A percentile compares a stretch with the other conserved stretches of the same genome.
Evolutionary conservation across 2,888 invertebrate species (phyloP).

Genomic region (Microplitis manilae): DNA sequence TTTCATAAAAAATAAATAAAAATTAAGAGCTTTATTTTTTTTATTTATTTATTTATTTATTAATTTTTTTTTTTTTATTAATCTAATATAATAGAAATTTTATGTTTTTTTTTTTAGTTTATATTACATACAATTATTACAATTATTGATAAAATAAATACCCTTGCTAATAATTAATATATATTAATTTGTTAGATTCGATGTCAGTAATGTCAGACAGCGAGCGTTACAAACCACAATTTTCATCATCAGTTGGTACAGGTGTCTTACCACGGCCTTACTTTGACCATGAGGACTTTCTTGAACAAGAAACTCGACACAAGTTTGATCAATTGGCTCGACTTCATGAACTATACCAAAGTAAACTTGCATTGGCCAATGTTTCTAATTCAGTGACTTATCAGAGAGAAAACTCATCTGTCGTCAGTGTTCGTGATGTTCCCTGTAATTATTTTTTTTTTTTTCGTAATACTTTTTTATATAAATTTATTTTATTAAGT

Average conservation of each 20-base stretch:
- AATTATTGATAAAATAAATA: no score
- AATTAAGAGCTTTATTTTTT: neutral
- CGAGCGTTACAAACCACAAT: slow-evolving; percentile 68
- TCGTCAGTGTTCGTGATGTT: slow-evolving; percentile 64
- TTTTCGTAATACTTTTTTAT: neutral
- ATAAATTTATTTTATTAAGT: neutral
- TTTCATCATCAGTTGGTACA: slow-evolving; percentile 60
- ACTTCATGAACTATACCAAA: slow-evolving; percentile 86
- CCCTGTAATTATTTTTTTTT: slow-evolving; percentile 63
- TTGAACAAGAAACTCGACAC: slow-evolving; percentile 72
- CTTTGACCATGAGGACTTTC: slow-evolving; percentile 72
- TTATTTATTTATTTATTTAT: no score
- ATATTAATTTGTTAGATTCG: slow-evolving; percentile 68
- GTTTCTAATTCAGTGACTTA: slow-evolving; percentile 78
- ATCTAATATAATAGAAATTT: no score
- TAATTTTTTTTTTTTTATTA: no score
- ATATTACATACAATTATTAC: no score
- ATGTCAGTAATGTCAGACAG: slow-evolving; percentile 72
- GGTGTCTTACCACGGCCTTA: slow-evolving; percentile 68
- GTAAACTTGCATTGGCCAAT: slow-evolving; percentile 83
- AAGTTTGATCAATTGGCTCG: slow-evolving; percentile 87
- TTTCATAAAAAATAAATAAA: neutral
- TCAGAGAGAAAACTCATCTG: slow-evolving; percentile 71
- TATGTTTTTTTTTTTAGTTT: no score
- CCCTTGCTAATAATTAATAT: slow-evolving; percentile 13